phyloP scores from a whole-genome alignment of 2,113 vertebrate species.

The Amphiprion percula region DNA sequence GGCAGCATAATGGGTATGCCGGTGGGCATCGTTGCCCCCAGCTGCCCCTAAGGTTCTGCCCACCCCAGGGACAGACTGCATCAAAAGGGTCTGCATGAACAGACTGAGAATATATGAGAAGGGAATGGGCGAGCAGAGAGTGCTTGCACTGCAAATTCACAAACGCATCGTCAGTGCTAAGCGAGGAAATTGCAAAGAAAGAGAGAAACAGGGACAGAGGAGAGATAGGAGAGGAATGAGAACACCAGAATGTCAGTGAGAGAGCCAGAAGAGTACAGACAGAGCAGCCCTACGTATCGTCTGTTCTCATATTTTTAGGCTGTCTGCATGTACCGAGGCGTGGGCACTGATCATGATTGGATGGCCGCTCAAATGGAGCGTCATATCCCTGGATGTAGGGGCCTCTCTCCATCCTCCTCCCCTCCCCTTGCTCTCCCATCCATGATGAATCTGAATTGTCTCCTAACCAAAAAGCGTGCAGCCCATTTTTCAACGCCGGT shows the following conservation, averaged over 20 bases:
- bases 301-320: constrained; percentile 49
- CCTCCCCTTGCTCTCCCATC: constrained; percentile 43
- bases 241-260: neutral
- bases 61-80: constrained; percentile 42
- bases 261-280: constrained; percentile 32
- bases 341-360: constrained; percentile 56
- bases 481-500: constrained; percentile 64
- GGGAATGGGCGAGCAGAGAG: constrained; percentile 33
- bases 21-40: constrained; percentile 39
- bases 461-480: constrained; percentile 52
- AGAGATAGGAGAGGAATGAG: constrained; percentile 20
- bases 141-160: constrained; percentile 61
- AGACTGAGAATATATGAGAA: constrained; percentile 61
- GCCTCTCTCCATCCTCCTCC: constrained; percentile 20
- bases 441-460: constrained; percentile 70
- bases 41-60: constrained; percentile 58
- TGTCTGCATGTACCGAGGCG: constrained; percentile 46
- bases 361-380: constrained; percentile 59
- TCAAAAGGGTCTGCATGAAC: constrained; percentile 44
- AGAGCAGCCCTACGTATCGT: constrained; percentile 36
- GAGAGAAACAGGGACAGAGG: constrained; percentile 22
- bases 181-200: constrained; percentile 44
- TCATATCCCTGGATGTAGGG: constrained; percentile 47
- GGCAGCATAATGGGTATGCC: constrained; percentile 54
- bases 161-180: constrained; percentile 35